Base-by-base conservation (phyloP, 2,797 vertebrate genomes). In the Melanotaenia trifasciata region DNA sequence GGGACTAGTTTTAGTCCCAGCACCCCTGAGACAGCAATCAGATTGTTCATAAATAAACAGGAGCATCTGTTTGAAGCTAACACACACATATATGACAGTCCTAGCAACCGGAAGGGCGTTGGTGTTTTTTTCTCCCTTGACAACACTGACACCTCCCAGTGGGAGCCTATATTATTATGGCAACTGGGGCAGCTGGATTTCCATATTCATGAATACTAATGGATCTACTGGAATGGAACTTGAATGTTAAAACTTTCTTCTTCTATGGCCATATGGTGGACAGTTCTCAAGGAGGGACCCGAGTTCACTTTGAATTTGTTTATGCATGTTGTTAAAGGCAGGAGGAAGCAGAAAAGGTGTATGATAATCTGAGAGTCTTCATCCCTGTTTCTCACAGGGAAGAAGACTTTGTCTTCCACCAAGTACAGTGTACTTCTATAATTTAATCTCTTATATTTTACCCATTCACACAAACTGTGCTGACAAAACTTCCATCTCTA, bases 191-290 rank as follows among this genome's bases (percentile, higher is more conserved):
- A 93, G 91, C 86, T 81, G 79, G 77, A 89, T 94, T 93, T 93
- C 78, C 93, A 94, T 93, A 93, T 89, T 89, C 83, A 92, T 93
- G 86, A 89, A 85, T 86, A 85, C 75, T 92, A 87, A 94, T 91
- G 80, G 92, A 74, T 70, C 79, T 81, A 72, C 81, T 43, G 72
- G 72, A 72, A 87, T 90, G 82, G 72, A 87, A 87, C 90, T 76
- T 80, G 83, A 89, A 90, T 86, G 78, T 89, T 89, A 82, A 89
- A 89, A 87, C 58, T 85, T 88, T 80, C 82, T 74, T 58, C 18
- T 70, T 67, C 58, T 73, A 1, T 32, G 76, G 75, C 92, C 93
- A 93, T 93, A 93, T 93, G 92, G 90, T 87, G 89, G 91, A 86
- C 92, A 83, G 80, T 70, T 76, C 81, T 69, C 74, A 58, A 82